Evolutionary conservation across 2,888 invertebrate species (phyloP).

Genomic region (Disparrhopalites patrizii): DNA sequence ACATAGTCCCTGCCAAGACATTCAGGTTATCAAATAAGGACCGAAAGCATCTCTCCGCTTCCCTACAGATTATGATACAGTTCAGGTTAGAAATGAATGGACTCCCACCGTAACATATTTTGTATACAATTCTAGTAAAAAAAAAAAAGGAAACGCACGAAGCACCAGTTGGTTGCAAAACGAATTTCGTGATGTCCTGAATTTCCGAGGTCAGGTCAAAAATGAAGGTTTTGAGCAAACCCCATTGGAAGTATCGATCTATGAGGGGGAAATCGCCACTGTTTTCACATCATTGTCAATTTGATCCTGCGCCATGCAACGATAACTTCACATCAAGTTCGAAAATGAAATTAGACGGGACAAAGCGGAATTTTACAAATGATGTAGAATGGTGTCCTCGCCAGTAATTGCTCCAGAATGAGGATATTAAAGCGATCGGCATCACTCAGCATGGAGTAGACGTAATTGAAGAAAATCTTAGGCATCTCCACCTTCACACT

Average conservation of each 20-base stretch:
- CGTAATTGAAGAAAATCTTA: constrained; percentile 6
- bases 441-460: constrained; percentile 10
- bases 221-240: constrained; percentile 30
- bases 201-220: constrained; percentile 33
- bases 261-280: too few relatives aligned
- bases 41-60: constrained; percentile 30
- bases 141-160: too few relatives aligned
- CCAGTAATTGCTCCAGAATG: constrained; percentile 18
- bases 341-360: background rate
- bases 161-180: constrained; percentile 22
- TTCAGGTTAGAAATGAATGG: too few relatives aligned
- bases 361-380: constrained; percentile 22
- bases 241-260: constrained; percentile 38
- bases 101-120: too few relatives aligned
- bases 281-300: too few relatives aligned
- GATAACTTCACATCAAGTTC: background rate
- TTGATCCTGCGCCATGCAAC: background rate
- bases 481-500: background rate
- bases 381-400: constrained; percentile 24
- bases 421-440: constrained; percentile 29
- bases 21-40: constrained; percentile 33
- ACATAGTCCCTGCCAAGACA: constrained; percentile 31
- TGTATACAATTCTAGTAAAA: too few relatives aligned
- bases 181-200: constrained; percentile 14
- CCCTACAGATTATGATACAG: too few relatives aligned